phyloP scores from a whole-genome alignment of 2,888 invertebrate species.

The Lasioglossum calceatum region DNA sequence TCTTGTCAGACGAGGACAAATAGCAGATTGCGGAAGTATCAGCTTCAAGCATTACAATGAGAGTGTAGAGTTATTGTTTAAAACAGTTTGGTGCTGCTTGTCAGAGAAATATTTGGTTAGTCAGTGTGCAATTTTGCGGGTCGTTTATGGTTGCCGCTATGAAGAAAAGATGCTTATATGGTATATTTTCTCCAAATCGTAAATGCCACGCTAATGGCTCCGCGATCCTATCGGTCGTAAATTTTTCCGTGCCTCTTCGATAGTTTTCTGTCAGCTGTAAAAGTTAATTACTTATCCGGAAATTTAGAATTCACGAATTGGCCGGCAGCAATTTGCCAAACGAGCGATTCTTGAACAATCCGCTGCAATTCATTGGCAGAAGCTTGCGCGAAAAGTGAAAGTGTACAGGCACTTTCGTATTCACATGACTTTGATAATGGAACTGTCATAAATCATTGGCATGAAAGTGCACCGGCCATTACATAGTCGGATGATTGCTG shows the following conservation, averaged over 20 bases:
- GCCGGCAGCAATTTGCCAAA: background rate
- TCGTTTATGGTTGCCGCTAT: background rate
- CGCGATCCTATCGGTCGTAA: background rate
- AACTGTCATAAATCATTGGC: conserved; percentile 23
- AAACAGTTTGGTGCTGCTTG: background rate
- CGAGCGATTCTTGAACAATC: too few species aligned
- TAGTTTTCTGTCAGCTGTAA: background rate
- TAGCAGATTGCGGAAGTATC: too few species aligned
- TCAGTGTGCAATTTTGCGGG: background rate
- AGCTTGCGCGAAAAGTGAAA: conserved; percentile 24
- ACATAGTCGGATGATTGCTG: background rate
- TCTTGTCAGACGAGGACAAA: too few species aligned
- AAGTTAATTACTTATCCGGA: background rate
- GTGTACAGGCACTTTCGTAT: background rate
- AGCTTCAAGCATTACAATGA: too few species aligned
- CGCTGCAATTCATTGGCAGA: background rate
- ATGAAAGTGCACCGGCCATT: conserved; percentile 3
- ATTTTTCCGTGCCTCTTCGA: background rate
- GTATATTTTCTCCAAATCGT: background rate
- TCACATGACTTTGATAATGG: background rate
- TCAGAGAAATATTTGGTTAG: background rate
- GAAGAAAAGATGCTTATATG: background rate
- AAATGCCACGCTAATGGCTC: background rate
- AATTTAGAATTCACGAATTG: background rate
- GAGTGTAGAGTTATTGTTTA: too few species aligned